Evolutionary conservation across 2,797 vertebrate genomes (phyloP).

Genomic region (Oceanodroma leucorhoa): DNA sequence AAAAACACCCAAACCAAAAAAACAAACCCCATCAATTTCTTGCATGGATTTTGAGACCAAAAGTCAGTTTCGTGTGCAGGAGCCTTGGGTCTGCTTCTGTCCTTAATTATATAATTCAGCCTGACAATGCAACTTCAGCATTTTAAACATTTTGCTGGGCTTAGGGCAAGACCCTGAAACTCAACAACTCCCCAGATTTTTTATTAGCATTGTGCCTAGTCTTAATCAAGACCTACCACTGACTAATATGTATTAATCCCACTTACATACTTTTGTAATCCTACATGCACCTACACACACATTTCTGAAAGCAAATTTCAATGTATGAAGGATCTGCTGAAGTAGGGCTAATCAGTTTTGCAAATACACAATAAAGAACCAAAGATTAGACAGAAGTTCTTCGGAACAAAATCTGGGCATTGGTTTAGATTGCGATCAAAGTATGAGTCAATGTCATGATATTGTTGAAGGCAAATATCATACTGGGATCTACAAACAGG

Average conservation of each 20-base stretch:
- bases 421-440: not conserved
- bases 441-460: not conserved
- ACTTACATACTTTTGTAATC: not conserved
- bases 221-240: not conserved
- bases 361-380: not conserved
- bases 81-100: not conserved
- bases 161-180: not conserved
- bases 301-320: not conserved
- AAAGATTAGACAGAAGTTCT: not conserved
- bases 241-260: not conserved
- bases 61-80: not conserved
- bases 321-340: accelerated
- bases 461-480: slow-evolving; percentile 4
- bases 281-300: not conserved
- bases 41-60: not conserved
- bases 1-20: not conserved
- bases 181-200: not conserved
- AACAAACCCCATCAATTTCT: not conserved
- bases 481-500: not conserved
- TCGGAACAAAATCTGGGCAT: not conserved
- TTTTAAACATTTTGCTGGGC: not conserved
- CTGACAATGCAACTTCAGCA: not conserved
- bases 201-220: not conserved
- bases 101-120: not conserved
- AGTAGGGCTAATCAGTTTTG: not conserved